phyloP scores from a whole-genome alignment of 2,113 vertebrate species.

The Phainopepla nitens region DNA sequence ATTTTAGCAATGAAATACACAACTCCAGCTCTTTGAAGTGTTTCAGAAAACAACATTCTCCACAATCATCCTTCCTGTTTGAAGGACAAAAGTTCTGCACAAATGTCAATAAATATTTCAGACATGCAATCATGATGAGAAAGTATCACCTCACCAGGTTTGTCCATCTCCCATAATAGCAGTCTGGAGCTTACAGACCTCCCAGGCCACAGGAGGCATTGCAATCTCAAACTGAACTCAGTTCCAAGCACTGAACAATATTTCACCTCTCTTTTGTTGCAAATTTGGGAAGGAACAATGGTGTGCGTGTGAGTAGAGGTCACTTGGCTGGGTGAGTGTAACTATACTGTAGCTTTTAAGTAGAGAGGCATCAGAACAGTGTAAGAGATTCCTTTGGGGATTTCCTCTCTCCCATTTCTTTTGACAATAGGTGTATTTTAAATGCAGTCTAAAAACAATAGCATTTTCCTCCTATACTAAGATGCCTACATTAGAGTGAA shows the following conservation, averaged over 20 bases:
- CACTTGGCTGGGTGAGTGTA: not conserved
- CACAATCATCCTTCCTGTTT: not conserved
- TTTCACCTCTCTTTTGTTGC: not conserved
- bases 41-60: not conserved
- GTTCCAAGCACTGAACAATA: not conserved
- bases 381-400: not conserved
- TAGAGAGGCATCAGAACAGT: not conserved
- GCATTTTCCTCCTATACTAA: not conserved
- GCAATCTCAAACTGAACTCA: not conserved
- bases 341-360: not conserved
- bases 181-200: not conserved
- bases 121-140: fast-evolving
- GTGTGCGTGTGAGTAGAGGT: fast-evolving
- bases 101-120: not conserved
- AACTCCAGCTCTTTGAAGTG: not conserved
- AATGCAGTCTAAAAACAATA: not conserved
- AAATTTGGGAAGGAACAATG: not conserved
- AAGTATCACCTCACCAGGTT: not conserved
- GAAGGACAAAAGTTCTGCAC: not conserved
- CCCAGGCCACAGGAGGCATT: not conserved
- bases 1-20: not conserved
- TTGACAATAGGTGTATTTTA: not conserved
- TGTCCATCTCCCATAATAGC: not conserved
- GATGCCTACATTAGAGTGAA: not conserved
- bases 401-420: not conserved